Conservation (phyloP, 2,113 vertebrate species). For the Zeus faber region DNA sequence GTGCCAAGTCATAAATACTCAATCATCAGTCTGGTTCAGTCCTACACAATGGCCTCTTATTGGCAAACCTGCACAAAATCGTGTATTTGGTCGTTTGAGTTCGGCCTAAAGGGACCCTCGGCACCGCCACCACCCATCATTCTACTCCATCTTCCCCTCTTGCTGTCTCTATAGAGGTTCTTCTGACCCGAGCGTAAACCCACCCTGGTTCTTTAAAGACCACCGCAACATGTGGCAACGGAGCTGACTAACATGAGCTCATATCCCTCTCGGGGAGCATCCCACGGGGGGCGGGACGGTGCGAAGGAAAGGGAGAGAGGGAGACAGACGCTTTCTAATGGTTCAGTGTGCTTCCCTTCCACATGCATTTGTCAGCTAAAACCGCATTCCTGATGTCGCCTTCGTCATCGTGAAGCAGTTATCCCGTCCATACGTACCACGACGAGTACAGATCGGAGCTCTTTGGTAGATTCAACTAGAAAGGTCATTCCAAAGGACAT, state of each 20-base stretch:
- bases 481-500: too few species aligned
- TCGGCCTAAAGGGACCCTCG: too few species aligned
- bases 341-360: slow-evolving; percentile 16
- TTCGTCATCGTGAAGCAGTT: slow-evolving; percentile 50
- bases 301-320: background rate
- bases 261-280: slow-evolving; percentile 24
- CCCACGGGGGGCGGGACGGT: background rate
- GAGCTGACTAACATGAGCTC: slow-evolving; percentile 41
- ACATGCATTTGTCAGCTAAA: slow-evolving; percentile 39
- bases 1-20: too few species aligned
- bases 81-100: too few species aligned
- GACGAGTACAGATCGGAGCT: slow-evolving; percentile 21
- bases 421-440: slow-evolving; percentile 28
- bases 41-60: too few species aligned
- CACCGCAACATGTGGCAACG: slow-evolving; percentile 36
- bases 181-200: slow-evolving; percentile 10
- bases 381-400: slow-evolving; percentile 38
- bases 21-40: too few species aligned
- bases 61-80: too few species aligned
- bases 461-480: too few species aligned
- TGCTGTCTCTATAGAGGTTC: slow-evolving; percentile 8
- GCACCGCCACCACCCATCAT: too few species aligned
- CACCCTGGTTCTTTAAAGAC: slow-evolving; percentile 17
- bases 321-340: background rate
- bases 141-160: background rate